Conservation (phyloP, 1,140 invertebrate species). For the Drosophila nigromelanica region DNA sequence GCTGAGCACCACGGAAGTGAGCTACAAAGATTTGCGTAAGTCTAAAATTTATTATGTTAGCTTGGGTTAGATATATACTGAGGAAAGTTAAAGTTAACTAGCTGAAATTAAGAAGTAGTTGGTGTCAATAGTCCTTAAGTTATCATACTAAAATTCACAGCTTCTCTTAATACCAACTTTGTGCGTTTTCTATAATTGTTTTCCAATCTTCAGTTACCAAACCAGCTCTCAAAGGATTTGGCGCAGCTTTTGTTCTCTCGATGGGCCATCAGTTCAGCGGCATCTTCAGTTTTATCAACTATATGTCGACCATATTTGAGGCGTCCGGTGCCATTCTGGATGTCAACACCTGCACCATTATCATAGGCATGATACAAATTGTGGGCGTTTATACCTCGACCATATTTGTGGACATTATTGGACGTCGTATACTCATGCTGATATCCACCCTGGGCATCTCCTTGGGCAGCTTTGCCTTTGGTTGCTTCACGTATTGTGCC, state of each 20-base stretch:
- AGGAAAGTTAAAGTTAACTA: too few relatives aligned
- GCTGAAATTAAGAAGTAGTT: too few relatives aligned
- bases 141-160: too few relatives aligned
- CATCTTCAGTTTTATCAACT: conserved; percentile 85
- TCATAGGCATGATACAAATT: conserved; percentile 86
- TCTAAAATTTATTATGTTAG: too few relatives aligned
- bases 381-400: conserved; percentile 69
- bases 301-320: conserved; percentile 88
- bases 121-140: too few relatives aligned
- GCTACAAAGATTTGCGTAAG: conserved; percentile 68
- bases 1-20: conserved; percentile 17
- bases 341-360: conserved; percentile 88
- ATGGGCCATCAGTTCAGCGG: conserved; percentile 84
- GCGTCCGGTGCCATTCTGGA: conserved; percentile 86
- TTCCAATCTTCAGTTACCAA: conserved; percentile 40
- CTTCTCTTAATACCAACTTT: too few relatives aligned
- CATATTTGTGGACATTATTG: conserved; percentile 74
- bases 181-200: too few relatives aligned
- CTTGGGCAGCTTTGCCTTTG: conserved; percentile 68
- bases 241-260: conserved; percentile 49
- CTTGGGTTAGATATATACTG: too few relatives aligned
- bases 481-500: conserved; percentile 59
- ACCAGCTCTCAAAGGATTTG: conserved; percentile 57
- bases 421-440: conserved; percentile 75
- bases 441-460: conserved; percentile 71